Evolutionary conservation across 1,140 invertebrate genomes (phyloP).

Genomic region (Nasonia giraulti): DNA sequence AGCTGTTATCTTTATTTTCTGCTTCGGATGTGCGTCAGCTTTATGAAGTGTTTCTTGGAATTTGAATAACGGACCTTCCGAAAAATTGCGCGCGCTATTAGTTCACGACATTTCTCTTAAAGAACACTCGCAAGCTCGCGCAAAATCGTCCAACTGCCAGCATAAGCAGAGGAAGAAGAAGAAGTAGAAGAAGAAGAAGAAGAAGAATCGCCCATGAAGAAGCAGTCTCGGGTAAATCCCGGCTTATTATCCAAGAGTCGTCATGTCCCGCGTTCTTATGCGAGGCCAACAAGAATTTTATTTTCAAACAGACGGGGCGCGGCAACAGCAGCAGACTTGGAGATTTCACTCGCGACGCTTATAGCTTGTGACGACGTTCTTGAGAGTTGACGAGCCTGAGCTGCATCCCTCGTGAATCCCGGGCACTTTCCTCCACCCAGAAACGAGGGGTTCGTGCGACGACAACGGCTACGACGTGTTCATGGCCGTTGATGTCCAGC

Average conservation of each 20-base stretch:
- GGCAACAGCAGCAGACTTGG: neutral
- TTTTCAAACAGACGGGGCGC: neutral
- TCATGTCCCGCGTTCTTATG: neutral
- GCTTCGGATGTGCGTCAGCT: no score
- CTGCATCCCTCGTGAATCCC: neutral
- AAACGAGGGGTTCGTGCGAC: slow-evolving; percentile 46
- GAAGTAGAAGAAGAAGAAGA: neutral
- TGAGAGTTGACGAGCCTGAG: neutral
- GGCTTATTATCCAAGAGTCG: slow-evolving; percentile 8
- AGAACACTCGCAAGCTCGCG: neutral
- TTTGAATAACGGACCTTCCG: neutral
- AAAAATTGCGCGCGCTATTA: neutral
- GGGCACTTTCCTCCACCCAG: slow-evolving; percentile 26
- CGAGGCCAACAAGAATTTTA: neutral
- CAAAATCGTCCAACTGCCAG: neutral
- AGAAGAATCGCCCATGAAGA: neutral
- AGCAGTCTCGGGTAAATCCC: slow-evolving; percentile 4
- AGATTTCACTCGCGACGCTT: neutral
- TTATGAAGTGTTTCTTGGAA: no score
- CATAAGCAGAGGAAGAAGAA: neutral
- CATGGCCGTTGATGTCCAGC: slow-evolving; percentile 44
- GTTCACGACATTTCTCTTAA: no score
- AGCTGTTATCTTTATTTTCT: no score
- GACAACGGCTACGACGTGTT: slow-evolving; percentile 49
- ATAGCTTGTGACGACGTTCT: neutral